Evolutionary conservation across 2,113 vertebrate genomes (phyloP), one percentile per base, ranked within the genome.

Genomic region (Dunckerocampus dactyliophorus): DNA sequence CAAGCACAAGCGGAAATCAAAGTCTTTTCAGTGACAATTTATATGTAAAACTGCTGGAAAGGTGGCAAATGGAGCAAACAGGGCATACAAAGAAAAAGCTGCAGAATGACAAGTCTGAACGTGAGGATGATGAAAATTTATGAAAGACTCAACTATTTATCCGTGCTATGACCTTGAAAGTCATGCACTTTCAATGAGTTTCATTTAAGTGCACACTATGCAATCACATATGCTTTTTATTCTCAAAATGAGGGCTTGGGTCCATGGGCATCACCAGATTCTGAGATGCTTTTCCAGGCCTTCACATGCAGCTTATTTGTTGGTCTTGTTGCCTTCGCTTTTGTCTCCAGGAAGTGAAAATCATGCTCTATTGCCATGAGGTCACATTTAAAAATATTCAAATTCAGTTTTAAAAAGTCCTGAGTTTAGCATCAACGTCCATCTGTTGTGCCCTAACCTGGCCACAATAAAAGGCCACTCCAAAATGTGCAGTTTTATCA

Each of bases 1-100:
- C 73, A 53, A 81, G 79, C 76, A 82, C 69, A 82, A 85, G 76
- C 37, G 67, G 55, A 83, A 85, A 88, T 88, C 81, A 84, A 84
- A 84, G 80, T 66, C 81, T 65, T 77, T 87, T 86, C 76, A 81
- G 75, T 54, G n/a, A 51, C 46, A 9, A 70, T 81, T 79, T 74
- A 67, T n/a, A 71, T 80, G 80, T 62, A 56, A 85, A 82, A 82
- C 9, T 6, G 56, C 17, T 67, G 69, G 53, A 53, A 50, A 75
- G 55, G 55, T 46, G 61, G 72, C 54, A 54, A 69, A 66, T 37
- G 74, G 63, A 55, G 64, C 62, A 67, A 61, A 37, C 19, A 28
- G 28, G 16, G 52, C 60, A 51, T 12, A 17, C 28, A 37, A n/a
- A 48, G 19, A 14, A 61, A 63, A 63, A 59, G 67, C 52, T 54